These are phyloP conservation scores for Globodera ellingtonae DNA, from an alignment of 1,140 invertebrate species.

Conservation along the genomic window DNA sequence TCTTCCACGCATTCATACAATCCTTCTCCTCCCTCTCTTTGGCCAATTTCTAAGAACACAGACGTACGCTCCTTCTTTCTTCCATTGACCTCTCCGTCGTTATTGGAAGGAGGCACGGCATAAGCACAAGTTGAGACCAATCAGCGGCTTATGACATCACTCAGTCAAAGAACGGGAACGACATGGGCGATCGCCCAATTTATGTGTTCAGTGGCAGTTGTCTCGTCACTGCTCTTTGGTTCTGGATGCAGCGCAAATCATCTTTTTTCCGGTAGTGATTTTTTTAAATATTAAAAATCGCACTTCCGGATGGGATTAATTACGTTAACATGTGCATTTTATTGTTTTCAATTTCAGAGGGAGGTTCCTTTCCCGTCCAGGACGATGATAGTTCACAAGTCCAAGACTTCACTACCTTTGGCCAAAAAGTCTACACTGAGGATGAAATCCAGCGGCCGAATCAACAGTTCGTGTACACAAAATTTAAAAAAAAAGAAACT, in stretches of 20 bases:
- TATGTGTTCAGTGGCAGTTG: background rate
- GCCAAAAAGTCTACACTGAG: background rate
- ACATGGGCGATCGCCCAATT: background rate
- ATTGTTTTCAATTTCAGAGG: constrained; percentile 11
- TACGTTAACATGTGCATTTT: background rate
- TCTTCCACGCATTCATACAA: background rate
- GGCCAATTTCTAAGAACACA: background rate
- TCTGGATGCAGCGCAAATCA: background rate
- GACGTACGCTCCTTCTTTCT: background rate
- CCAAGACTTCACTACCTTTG: background rate
- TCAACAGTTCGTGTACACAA: background rate
- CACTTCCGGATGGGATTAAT: background rate
- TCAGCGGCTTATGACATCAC: background rate
- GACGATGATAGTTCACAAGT: background rate
- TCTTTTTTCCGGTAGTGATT: background rate
- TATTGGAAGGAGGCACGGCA: background rate
- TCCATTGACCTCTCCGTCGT: background rate
- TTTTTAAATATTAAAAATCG: background rate
- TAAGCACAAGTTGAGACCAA: background rate
- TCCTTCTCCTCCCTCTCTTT: background rate
- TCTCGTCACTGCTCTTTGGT: background rate
- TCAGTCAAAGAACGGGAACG: background rate
- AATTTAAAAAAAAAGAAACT: background rate
- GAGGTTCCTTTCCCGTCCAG: constrained; percentile 15
- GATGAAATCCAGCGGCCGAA: constrained; percentile 24